A percentile compares a stretch with the other conserved stretches of the same genome.
Conservation (phyloP, 30 jellyfish, hydroid and myxozoan species). For the Morbakka virulenta region DNA sequence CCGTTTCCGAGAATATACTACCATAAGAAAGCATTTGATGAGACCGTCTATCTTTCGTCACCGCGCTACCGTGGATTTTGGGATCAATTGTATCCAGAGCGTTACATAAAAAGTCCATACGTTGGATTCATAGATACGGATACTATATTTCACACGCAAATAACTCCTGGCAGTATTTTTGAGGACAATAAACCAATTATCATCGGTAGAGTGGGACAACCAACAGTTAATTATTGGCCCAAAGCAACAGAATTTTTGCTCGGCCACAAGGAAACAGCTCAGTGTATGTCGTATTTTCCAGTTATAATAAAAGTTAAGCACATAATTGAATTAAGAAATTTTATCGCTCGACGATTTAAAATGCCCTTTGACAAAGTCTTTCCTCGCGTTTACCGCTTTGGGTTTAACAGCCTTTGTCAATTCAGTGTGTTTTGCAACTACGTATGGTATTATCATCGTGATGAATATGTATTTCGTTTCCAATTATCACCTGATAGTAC, state of each 20-base stretch:
- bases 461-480: constrained; percentile 61
- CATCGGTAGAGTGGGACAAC: constrained; percentile 34
- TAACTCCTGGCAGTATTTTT: constrained; percentile 47
- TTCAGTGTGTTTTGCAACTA: constrained; percentile 64
- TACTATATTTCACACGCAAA: constrained; percentile 45
- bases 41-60: neutral
- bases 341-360: constrained; percentile 12
- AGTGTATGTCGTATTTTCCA: constrained; percentile 73
- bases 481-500: constrained; percentile 48
- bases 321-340: constrained; percentile 24
- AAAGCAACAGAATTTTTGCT: no score
- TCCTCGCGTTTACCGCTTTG: constrained; percentile 24
- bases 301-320: constrained; percentile 52
- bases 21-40: constrained; percentile 40
- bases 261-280: constrained; percentile 44
- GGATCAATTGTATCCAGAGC: constrained; percentile 61
- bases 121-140: constrained; percentile 77
- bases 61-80: constrained; percentile 48
- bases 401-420: constrained; percentile 37
- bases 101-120: constrained; percentile 34
- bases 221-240: constrained; percentile 34
- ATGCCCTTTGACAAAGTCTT: constrained; percentile 36
- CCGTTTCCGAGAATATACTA: constrained; percentile 51
- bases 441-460: constrained; percentile 54
- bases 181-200: constrained; percentile 48